Evolutionary conservation across 2,888 invertebrate genomes (phyloP).

Genomic region (Agrilus cyanescens): DNA sequence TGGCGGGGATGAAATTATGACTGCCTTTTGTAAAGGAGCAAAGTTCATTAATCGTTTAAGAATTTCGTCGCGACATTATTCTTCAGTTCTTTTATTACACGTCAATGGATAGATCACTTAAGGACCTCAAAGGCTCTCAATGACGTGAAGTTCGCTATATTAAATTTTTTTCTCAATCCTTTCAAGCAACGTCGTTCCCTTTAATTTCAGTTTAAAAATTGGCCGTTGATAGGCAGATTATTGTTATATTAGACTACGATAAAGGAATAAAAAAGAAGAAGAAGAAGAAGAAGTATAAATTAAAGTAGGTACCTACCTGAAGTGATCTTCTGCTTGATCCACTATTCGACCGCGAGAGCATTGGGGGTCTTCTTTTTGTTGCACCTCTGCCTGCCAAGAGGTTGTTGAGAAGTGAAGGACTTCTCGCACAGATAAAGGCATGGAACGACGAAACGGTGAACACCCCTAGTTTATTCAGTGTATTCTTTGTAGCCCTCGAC

Average conservation of each 20-base stretch:
- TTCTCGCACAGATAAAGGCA: conserved; percentile 93
- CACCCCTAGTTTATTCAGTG: conserved; percentile 88
- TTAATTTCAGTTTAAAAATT: too few species aligned
- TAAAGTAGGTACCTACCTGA: conserved; percentile 45
- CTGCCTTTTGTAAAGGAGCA: too few species aligned
- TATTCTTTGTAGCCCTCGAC: conserved; percentile 88
- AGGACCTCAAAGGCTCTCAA: too few species aligned
- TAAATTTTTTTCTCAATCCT: too few species aligned
- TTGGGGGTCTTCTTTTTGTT: conserved; percentile 81
- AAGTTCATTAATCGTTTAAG: too few species aligned
- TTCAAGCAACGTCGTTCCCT: too few species aligned
- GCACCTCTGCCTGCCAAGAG: conserved; percentile 82
- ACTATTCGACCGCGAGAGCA: conserved; percentile 80
- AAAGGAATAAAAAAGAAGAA: neutral
- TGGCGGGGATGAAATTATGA: too few species aligned
- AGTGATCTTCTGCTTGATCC: conserved; percentile 78
- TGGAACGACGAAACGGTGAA: conserved; percentile 97
- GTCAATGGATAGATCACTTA: too few species aligned
- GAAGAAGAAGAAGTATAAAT: neutral
- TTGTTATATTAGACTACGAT: too few species aligned
- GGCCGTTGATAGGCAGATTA: neutral
- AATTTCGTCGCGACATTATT: too few species aligned
- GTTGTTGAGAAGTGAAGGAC: conserved; percentile 86
- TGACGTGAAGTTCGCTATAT: too few species aligned
- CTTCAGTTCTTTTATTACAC: too few species aligned